Evolutionary conservation across 2,113 vertebrate genomes (phyloP).

Genomic region (Callospermophilus lateralis): DNA sequence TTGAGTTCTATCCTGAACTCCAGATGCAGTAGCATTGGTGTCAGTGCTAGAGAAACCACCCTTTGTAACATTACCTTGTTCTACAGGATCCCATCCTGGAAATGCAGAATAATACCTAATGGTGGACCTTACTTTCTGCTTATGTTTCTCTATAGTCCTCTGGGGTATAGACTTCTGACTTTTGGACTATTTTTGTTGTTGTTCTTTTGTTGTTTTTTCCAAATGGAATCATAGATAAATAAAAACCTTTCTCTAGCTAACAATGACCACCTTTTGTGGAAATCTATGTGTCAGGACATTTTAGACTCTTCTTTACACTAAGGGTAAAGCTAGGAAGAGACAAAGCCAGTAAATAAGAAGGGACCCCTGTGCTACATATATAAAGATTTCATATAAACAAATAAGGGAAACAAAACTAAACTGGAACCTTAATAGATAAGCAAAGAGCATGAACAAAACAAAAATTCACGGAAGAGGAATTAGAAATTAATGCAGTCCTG

Average conservation of each 20-base stretch:
- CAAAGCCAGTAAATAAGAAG: neutral
- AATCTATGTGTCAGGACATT: neutral
- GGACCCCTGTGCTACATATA: neutral
- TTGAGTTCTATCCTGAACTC: neutral
- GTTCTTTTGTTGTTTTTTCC: neutral
- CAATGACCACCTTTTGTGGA: constrained; percentile 1
- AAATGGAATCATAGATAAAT: neutral
- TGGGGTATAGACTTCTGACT: neutral
- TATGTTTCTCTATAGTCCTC: neutral
- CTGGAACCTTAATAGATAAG: neutral
- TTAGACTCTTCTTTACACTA: neutral
- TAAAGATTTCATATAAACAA: neutral
- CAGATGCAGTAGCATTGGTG: neutral
- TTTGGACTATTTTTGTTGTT: no score
- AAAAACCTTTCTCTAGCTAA: neutral
- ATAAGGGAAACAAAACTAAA: neutral
- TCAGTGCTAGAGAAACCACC: neutral
- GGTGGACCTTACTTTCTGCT: no score
- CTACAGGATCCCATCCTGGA: neutral
- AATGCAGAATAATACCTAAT: neutral
- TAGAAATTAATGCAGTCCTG: neutral
- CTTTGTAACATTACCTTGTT: neutral
- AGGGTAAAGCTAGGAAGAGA: neutral
- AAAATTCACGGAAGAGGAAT: neutral
- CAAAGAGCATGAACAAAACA: neutral